Percentiles rank a stretch among this genome's conserved stretches.
Evolutionary conservation across 2,888 invertebrate species (phyloP).

Genomic region (Spisula subtruncata): DNA sequence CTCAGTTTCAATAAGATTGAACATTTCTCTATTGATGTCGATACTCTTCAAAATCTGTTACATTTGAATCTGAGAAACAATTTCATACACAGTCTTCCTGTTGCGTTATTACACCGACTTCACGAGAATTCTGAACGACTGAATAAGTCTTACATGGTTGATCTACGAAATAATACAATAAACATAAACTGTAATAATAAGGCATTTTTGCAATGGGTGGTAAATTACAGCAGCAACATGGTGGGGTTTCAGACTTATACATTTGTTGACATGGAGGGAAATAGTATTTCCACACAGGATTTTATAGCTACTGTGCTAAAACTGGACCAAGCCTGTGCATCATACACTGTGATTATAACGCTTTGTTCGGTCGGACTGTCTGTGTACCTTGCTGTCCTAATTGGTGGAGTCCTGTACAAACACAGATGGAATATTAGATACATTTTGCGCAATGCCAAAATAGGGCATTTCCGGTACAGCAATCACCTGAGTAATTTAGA

Average conservation of each 20-base stretch:
- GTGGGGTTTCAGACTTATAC: conserved; percentile 27
- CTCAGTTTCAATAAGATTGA: conserved; percentile 49
- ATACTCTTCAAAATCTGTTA: conserved; percentile 1
- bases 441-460: conserved; percentile 51
- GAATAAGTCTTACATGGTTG: conserved; percentile 30
- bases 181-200: conserved; percentile 32
- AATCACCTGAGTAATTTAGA: not conserved
- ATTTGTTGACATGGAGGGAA: conserved; percentile 7
- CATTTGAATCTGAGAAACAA: conserved; percentile 33
- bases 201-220: conserved; percentile 49
- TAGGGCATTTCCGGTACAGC: conserved; percentile 42
- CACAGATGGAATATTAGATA: conserved; percentile 69
- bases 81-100: conserved; percentile 26
- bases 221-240: conserved; percentile 34
- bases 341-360: conserved; percentile 19
- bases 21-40: conserved; percentile 20
- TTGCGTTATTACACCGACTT: not conserved
- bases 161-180: conserved; percentile 51
- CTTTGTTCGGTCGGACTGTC: conserved; percentile 18
- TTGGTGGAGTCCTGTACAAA: conserved; percentile 56
- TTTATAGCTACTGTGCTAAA: conserved; percentile 1
- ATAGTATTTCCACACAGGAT: not conserved
- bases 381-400: conserved; percentile 39
- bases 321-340: conserved; percentile 30
- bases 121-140: conserved; percentile 23